These are phyloP conservation scores for Drosophila neutralis DNA, from an alignment of 2,888 invertebrate species.

Conservation along the genomic window DNA sequence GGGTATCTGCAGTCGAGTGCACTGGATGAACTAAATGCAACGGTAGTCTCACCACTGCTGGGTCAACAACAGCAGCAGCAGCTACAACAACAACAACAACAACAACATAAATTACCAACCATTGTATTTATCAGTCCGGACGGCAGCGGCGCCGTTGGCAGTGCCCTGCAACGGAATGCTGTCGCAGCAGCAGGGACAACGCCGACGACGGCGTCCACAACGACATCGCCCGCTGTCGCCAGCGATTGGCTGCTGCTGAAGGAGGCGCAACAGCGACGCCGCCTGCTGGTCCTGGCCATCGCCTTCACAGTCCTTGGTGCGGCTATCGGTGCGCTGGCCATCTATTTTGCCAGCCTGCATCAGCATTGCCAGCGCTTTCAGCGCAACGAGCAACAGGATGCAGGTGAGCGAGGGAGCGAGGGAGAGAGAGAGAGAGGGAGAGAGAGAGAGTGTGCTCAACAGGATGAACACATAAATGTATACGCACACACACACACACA, in stretches of 20 bases:
- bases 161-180: conserved; percentile 68
- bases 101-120: conserved; percentile 79
- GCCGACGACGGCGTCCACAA: conserved; percentile 1
- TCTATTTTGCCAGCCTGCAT: conserved; percentile 83
- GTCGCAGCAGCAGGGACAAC: conserved; percentile 12
- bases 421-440: neutral
- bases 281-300: conserved; percentile 83
- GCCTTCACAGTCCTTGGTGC: conserved; percentile 84
- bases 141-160: conserved; percentile 63
- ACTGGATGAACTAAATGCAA: conserved; percentile 62
- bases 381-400: conserved; percentile 30
- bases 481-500: neutral
- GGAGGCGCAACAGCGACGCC: conserved; percentile 90
- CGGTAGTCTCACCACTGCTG: conserved; percentile 74
- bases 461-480: neutral
- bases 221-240: conserved; percentile 18
- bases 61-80: conserved; percentile 45
- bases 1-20: conserved; percentile 81
- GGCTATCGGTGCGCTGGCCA: conserved; percentile 84
- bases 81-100: conserved; percentile 22
- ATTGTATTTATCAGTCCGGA: conserved; percentile 81
- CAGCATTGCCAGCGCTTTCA: conserved; percentile 61
- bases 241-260: conserved; percentile 86
- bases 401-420: conserved; percentile 52
- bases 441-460: neutral